Conservation (phyloP, 2,797 vertebrate species). For the Scomberomorus guttatus region DNA sequence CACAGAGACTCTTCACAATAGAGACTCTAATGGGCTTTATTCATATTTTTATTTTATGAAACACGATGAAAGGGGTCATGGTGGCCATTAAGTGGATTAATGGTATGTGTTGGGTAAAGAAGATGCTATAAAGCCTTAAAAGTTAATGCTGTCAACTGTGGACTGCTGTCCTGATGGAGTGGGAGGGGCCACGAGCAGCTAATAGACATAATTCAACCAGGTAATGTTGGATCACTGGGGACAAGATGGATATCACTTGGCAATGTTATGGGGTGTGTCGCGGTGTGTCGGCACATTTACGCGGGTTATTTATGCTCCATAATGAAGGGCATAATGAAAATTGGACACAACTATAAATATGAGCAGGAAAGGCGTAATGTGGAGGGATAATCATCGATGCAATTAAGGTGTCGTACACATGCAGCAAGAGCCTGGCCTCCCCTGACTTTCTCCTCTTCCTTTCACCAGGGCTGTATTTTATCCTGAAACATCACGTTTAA, state of each 20-base stretch:
- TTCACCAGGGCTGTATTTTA: constrained; percentile 76
- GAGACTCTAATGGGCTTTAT: constrained; percentile 86
- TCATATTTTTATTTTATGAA: constrained; percentile 90
- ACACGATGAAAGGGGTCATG: constrained; percentile 88
- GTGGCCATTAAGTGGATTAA: constrained; percentile 87
- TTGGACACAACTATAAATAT: constrained; percentile 90
- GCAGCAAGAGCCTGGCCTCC: constrained; percentile 71
- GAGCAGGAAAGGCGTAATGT: constrained; percentile 75
- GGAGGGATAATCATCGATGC: constrained; percentile 85
- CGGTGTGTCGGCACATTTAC: constrained; percentile 83
- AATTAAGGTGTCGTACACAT: constrained; percentile 85
- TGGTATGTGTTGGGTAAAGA: constrained; percentile 87
- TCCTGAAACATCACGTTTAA: constrained; percentile 76
- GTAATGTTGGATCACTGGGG: constrained; percentile 84
- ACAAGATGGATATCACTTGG: constrained; percentile 86
- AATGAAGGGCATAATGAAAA: constrained; percentile 91
- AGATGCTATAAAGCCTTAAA: constrained; percentile 88
- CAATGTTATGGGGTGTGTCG: constrained; percentile 82
- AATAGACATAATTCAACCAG: constrained; percentile 87
- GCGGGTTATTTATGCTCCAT: constrained; percentile 87
- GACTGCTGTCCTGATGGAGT: constrained; percentile 81
- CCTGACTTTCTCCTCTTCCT: constrained; percentile 66
- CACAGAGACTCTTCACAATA: constrained; percentile 80
- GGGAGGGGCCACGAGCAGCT: constrained; percentile 77
- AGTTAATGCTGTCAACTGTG: constrained; percentile 85